Conservation (phyloP, 2,888 invertebrate species). For the Acrobasis repandana region DNA sequence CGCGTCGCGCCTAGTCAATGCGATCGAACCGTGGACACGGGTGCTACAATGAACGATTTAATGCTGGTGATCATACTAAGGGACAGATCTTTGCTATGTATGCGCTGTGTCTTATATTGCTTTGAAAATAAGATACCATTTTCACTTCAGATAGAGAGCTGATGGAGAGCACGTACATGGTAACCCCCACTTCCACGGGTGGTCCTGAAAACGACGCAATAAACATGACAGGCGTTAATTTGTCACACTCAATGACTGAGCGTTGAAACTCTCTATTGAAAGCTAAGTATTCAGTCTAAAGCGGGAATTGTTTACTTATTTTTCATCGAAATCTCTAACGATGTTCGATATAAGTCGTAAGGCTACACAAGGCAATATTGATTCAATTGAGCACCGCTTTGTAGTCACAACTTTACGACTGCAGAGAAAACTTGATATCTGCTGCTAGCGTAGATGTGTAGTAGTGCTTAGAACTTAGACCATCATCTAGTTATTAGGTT, state of each 20-base stretch:
- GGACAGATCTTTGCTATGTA: slow-evolving; percentile 72
- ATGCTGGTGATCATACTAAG: slow-evolving; percentile 79
- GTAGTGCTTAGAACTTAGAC: not conserved
- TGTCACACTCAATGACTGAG: slow-evolving; percentile 2
- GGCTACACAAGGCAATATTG: not conserved
- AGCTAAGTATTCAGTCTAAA: not conserved
- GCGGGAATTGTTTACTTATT: slow-evolving; percentile 7
- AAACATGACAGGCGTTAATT: slow-evolving; percentile 47
- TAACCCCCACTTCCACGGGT: slow-evolving; percentile 92
- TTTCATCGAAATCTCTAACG: too few relatives aligned
- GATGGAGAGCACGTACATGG: slow-evolving; percentile 93
- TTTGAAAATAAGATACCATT: slow-evolving; percentile 82
- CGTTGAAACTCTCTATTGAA: slow-evolving; percentile 1
- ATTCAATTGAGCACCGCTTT: not conserved
- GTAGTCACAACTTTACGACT: slow-evolving; percentile 17
- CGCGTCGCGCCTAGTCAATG: slow-evolving; percentile 54
- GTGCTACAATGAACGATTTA: slow-evolving; percentile 80
- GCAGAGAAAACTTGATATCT: slow-evolving; percentile 11
- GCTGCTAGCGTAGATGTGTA: not conserved
- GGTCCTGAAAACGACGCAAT: slow-evolving; percentile 86
- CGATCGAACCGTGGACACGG: slow-evolving; percentile 79
- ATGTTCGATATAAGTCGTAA: not conserved
- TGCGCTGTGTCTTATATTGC: slow-evolving; percentile 75
- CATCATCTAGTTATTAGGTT: not conserved
- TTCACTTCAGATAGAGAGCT: slow-evolving; percentile 93